These are phyloP conservation scores for Trichonephila inaurata DNA, from an alignment of 1,140 invertebrate genomes.

Conservation along the genomic window DNA sequence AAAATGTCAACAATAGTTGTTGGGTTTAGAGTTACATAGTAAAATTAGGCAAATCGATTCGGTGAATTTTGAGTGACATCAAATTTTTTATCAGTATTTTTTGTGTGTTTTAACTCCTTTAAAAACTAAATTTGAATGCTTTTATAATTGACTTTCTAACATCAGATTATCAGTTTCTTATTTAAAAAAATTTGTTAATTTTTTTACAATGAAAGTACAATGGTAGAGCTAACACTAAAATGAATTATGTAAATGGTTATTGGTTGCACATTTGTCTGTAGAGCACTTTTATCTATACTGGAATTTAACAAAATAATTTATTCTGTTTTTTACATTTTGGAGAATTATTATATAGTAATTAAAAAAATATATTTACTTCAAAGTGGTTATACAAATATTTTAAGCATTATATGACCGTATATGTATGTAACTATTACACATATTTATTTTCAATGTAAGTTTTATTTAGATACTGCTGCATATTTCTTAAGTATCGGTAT, in stretches of 20 bases:
- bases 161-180: neutral
- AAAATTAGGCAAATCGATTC: neutral
- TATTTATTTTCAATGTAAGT: neutral
- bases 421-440: neutral
- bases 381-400: neutral
- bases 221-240: slow-evolving; percentile 14
- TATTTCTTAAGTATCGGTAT: too few species aligned
- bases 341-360: neutral
- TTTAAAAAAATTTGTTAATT: too few species aligned
- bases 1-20: neutral
- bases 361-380: neutral
- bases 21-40: neutral
- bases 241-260: slow-evolving; percentile 55
- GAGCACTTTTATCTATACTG: slow-evolving; percentile 19
- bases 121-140: neutral
- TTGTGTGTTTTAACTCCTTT: neutral
- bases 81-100: slow-evolving; percentile 3
- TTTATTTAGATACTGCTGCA: neutral
- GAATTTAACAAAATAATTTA: slow-evolving; percentile 7
- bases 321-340: neutral
- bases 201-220: slow-evolving; percentile 9
- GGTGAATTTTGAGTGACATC: too few species aligned
- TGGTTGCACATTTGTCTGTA: slow-evolving; percentile 64
- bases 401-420: too few species aligned
- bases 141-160: neutral